phyloP scores from a whole-genome alignment of 1,140 invertebrate genomes.

The Lethrus apterus region DNA sequence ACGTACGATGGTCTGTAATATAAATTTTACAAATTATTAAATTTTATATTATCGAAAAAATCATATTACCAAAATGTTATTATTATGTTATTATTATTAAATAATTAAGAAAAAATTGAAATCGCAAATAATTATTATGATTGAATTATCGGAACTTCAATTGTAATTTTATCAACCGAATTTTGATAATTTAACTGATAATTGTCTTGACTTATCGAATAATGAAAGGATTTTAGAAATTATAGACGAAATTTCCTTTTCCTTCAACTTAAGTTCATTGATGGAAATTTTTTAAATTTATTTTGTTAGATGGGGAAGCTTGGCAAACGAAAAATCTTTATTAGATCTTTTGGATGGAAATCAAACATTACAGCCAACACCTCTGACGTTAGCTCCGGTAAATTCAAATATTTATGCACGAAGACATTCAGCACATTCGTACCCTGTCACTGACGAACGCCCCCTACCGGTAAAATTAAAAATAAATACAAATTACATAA shows the following conservation, averaged over 20 bases:
- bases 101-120: too few relatives aligned
- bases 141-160: too few relatives aligned
- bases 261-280: background rate
- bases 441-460: constrained; percentile 25
- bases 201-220: too few relatives aligned
- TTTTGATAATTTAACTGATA: too few relatives aligned
- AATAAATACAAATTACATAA: background rate
- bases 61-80: too few relatives aligned
- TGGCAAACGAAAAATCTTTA: constrained; percentile 24
- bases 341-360: constrained; percentile 25
- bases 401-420: constrained; percentile 36
- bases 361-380: constrained; percentile 22
- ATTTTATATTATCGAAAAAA: too few relatives aligned
- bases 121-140: too few relatives aligned
- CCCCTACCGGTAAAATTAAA: constrained; percentile 19
- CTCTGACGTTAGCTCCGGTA: constrained; percentile 30
- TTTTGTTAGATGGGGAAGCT: constrained; percentile 26
- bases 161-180: too few relatives aligned
- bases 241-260: background rate
- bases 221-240: too few relatives aligned
- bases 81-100: too few relatives aligned
- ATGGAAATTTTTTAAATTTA: background rate
- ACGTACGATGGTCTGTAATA: too few relatives aligned
- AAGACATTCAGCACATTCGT: constrained; percentile 34
- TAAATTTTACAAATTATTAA: too few relatives aligned